These are phyloP conservation scores for Alaudala cheleensis DNA, from an alignment of 2,113 vertebrate species.

Conservation along the genomic window DNA sequence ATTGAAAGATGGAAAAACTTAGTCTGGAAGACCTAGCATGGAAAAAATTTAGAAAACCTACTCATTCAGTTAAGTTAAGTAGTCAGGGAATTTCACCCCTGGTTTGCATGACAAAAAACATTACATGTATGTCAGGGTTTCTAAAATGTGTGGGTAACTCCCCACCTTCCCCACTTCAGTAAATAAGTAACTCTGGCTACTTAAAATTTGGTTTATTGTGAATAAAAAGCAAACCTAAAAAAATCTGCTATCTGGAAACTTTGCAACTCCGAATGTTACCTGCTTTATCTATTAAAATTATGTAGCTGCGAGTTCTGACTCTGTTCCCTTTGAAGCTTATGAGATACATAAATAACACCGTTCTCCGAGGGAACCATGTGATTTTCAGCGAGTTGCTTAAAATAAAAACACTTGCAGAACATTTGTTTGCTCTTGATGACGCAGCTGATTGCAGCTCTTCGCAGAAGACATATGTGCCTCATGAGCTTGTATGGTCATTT, in stretches of 20 bases:
- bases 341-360: constrained; percentile 29
- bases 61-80: not conserved
- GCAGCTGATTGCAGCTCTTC: not conserved
- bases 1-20: not conserved
- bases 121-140: rapidly evolving
- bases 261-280: not conserved
- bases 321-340: constrained; percentile 42
- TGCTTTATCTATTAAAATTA: not conserved
- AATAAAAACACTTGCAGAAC: constrained; percentile 44
- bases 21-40: not conserved
- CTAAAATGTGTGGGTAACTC: not conserved
- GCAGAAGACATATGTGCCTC: not conserved
- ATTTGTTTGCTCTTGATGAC: constrained; percentile 1
- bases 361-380: not conserved
- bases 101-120: not conserved
- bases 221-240: not conserved
- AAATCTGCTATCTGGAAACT: not conserved
- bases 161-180: not conserved
- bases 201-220: not conserved
- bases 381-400: constrained; percentile 22
- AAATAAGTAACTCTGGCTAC: not conserved
- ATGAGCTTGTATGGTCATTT: not conserved
- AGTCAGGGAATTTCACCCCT: not conserved
- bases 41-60: not conserved
- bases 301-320: not conserved